Base-by-base conservation (phyloP, 2,888 invertebrate genomes). In the Eupsilia transversa region DNA sequence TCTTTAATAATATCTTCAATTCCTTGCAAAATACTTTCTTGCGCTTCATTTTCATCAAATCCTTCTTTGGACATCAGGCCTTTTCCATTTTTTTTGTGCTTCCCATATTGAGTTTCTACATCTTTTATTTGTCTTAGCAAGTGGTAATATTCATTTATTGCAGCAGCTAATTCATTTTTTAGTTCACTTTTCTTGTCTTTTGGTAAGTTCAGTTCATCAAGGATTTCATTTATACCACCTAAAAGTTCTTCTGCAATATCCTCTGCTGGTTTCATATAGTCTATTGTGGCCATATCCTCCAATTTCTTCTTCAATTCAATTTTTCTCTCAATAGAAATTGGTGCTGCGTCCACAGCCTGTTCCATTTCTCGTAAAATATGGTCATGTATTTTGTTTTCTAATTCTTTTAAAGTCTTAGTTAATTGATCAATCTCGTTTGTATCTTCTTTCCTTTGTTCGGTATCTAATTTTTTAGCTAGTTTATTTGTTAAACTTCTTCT, bases 341-440 rank as follows among this genome's bases (percentile, higher is more conserved):
- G 46, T 14, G 68, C 57, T 30, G 35, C 23, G 14, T 52, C 49
- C 20, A 78, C 1, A 0, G 30, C 27, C 4, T 41, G 33, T 46
- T 64, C 33, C 2, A 61, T 17, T 38, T 17, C 41, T 41, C 14
- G 33, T n/a, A 33, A 41, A 59, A 80, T 66, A 33, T 74, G n/a
- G 27, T 74, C 14, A 0, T 30, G 14, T 12, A 61, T 38, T 57
- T 20, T 49, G 3, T 57, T 27, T 57, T 79, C 33, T 35, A n/a
- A 3, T 23, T 79, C 27, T 17, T 69, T 76, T 12, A 73, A 60
- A 14, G 23, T 27, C 12, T 35, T 14, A 20, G 14, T 72, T 54
- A 10, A n/a, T 41, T 79, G 66, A 4, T 30, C 38, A n/a, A 88
- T 72, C 43, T 85, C 75, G 30, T 70, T 67, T 49, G 80, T 79